Conservation (phyloP, 2,113 vertebrate genomes). For the Hemiscyllium ocellatum region DNA sequence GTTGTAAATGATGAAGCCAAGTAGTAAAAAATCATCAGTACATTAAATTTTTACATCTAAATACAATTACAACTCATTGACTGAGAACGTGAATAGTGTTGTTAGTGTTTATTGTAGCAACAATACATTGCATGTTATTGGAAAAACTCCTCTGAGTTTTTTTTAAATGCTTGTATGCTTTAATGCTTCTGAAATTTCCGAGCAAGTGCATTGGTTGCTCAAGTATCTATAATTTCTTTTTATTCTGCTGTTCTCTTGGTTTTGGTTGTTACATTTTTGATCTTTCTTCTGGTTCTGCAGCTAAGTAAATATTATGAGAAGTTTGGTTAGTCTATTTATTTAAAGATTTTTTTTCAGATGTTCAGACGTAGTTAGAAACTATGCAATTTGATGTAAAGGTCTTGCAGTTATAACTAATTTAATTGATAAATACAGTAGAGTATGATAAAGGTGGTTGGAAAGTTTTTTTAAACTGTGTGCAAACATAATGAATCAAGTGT, state of each 20-base stretch:
- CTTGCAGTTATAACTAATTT: neutral
- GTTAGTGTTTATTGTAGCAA: neutral
- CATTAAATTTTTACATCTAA: neutral
- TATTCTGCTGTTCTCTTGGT: neutral
- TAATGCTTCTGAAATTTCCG: neutral
- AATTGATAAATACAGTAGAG: neutral
- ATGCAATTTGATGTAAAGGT: neutral
- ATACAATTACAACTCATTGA: neutral
- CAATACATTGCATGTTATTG: neutral
- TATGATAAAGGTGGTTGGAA: neutral
- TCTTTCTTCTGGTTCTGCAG: neutral
- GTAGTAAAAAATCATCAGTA: neutral
- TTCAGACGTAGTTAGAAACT: neutral
- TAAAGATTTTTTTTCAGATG: slow-evolving; percentile 1
- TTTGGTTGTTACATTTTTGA: neutral
- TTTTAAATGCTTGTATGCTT: neutral
- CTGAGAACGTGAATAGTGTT: neutral
- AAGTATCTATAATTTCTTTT: neutral
- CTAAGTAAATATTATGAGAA: neutral
- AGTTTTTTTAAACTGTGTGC: neutral
- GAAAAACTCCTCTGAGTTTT: neutral
- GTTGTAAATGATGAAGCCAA: neutral
- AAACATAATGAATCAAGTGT: neutral
- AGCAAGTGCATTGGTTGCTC: neutral
- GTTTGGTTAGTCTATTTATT: neutral